Evolutionary conservation across 2,113 vertebrate species (phyloP), one percentile per base, ranked within the genome.

Genomic region (Mus pahari): DNA sequence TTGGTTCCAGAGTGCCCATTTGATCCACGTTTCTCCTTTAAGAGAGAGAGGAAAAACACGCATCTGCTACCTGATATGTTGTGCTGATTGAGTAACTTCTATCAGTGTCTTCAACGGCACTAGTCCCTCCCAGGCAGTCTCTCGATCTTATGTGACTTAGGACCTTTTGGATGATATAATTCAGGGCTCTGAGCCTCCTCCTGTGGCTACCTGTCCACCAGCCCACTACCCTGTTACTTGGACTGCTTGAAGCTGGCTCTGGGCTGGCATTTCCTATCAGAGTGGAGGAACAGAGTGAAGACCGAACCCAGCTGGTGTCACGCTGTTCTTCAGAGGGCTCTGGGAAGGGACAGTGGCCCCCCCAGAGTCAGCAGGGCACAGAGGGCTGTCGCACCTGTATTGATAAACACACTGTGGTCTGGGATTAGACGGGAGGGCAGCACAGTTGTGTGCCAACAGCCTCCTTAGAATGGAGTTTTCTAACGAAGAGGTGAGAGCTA

Each of bases 401-500:
- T 22, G 91, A 3, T 53, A 17, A 20, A 17, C 2, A 3, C 5
- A 1, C 39, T 11, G 1, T 1, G 1, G 7, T 12, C 39, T 53
- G 24, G 10, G 8, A 17, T 14, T 11, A 28, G 33, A 33, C 7
- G 73, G 22, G 33, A 31, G 60, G 74, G 74, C 73, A 74, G 39
- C 19, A 2, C 12, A 7, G 5, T 2, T 39, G 31, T 28, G 4
- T 39, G 31, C 22, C 12, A 24, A 20, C 12, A 1, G 14, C 58
- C 58, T 33, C 55, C 8, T 62, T 86, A 28, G 60, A 45, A 5
- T 5, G 8, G 42, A 39, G 1, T 48, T 90, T 55, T 48, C 10
- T 0, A 16, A 0, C 1, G 2, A 1, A 28, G 26, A 36, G 33
- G 1, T 62, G 3, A 13, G 58, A 26, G 0, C 10, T 26, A 50